These are phyloP conservation scores for Dromius quadrimaculatus DNA, from an alignment of 2,888 invertebrate species.

Conservation along the genomic window DNA sequence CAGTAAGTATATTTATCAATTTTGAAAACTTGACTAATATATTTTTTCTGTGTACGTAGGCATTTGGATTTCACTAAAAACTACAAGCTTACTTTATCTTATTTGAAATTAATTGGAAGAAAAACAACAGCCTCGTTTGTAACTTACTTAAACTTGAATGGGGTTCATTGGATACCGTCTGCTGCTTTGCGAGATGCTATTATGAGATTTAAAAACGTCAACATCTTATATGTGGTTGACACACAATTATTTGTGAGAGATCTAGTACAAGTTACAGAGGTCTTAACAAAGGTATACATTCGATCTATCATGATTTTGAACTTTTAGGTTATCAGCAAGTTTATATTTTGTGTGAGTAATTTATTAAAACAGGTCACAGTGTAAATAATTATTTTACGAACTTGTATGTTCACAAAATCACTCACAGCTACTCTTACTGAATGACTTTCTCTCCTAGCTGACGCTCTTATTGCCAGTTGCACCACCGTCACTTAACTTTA, in stretches of 20 bases:
- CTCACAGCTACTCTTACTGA: no score
- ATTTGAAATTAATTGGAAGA: slow-evolving; percentile 14
- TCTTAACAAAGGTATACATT: slow-evolving; percentile 15
- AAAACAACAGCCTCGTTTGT: slow-evolving; percentile 8
- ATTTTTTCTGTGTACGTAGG: slow-evolving; percentile 1
- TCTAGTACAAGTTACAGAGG: slow-evolving; percentile 11
- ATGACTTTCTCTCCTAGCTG: no score
- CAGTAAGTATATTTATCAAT: slow-evolving; percentile 18
- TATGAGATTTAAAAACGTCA: slow-evolving; percentile 28
- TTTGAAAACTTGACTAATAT: not conserved
- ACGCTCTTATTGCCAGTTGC: no score
- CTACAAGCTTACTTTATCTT: slow-evolving; percentile 20
- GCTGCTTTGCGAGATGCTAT: slow-evolving; percentile 12
- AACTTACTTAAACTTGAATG: slow-evolving; percentile 38
- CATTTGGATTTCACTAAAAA: slow-evolving; percentile 18
- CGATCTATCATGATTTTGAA: no score
- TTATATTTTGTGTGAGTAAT: not conserved
- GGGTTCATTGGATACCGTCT: slow-evolving; percentile 33
- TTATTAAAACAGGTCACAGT: no score
- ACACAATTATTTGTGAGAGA: slow-evolving; percentile 32
- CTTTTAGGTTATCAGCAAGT: no score
- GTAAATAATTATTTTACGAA: no score
- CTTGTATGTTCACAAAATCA: no score
- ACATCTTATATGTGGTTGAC: slow-evolving; percentile 16
- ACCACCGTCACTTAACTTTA: no score